Evolutionary conservation across 2,113 vertebrate genomes (phyloP).

Genomic region (Silurus glanis): DNA sequence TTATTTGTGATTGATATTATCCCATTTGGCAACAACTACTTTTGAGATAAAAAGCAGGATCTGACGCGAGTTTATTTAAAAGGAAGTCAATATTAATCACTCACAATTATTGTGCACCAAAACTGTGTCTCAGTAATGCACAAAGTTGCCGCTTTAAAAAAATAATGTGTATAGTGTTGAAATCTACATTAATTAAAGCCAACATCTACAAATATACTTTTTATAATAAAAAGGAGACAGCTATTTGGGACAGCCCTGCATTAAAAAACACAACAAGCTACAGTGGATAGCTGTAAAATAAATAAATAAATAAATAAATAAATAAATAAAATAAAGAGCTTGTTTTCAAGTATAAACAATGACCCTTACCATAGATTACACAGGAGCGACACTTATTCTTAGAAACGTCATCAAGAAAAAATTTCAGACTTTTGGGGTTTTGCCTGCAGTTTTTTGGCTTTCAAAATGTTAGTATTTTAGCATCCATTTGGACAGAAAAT

Average conservation of each 20-base stretch:
- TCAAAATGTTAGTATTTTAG: not conserved
- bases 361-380: not conserved
- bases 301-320: too few relatives aligned
- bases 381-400: not conserved
- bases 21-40: not conserved
- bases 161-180: not conserved
- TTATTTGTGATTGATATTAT: not conserved
- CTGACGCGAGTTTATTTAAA: not conserved
- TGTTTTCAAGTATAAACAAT: not conserved
- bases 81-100: not conserved
- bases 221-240: too few relatives aligned
- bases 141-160: not conserved
- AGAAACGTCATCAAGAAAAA: not conserved
- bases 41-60: not conserved
- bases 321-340: too few relatives aligned
- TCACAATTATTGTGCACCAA: not conserved
- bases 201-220: too few relatives aligned
- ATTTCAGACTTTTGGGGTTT: not conserved
- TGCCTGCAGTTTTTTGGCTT: not conserved
- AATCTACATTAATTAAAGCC: not conserved
- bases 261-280: too few relatives aligned
- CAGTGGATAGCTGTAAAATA: too few relatives aligned
- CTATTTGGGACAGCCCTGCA: too few relatives aligned
- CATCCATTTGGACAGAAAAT: not conserved
- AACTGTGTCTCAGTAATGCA: not conserved